Percentiles rank a stretch among this genome's conserved stretches.
Evolutionary conservation across 2,113 vertebrate species (phyloP).

Genomic region (Alethe diademata): DNA sequence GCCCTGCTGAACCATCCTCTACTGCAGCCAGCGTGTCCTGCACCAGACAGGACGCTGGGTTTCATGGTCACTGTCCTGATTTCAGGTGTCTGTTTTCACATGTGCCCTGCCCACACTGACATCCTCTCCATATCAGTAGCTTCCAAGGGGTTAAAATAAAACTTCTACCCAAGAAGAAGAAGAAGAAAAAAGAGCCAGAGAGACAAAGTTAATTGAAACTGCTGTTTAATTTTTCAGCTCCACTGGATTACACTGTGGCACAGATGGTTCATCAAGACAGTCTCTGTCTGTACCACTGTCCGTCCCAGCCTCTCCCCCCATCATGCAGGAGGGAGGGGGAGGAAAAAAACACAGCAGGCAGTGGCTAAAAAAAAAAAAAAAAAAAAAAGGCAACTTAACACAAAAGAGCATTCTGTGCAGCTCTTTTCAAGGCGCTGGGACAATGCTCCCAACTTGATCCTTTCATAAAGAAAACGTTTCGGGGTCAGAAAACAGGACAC

Average conservation of each 20-base stretch:
- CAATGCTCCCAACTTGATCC: constrained; percentile 84
- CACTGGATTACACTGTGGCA: constrained; percentile 86
- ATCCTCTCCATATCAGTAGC: background rate
- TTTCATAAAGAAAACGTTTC: constrained; percentile 87
- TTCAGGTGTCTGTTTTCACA: background rate
- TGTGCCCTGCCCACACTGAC: background rate
- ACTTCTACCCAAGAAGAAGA: constrained; percentile 54
- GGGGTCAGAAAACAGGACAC: constrained; percentile 88
- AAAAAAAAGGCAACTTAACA: constrained; percentile 76
- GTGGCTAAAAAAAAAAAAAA: constrained; percentile 74
- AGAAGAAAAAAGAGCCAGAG: constrained; percentile 59
- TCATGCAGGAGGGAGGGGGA: constrained; percentile 52
- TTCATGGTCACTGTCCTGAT: background rate
- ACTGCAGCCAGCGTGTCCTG: background rate
- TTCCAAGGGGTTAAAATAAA: constrained; percentile 80
- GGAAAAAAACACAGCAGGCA: constrained; percentile 81
- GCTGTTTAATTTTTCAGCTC: constrained; percentile 85
- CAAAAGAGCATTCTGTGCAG: constrained; percentile 93
- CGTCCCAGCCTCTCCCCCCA: constrained; percentile 76
- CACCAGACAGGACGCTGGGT: background rate
- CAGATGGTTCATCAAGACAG: constrained; percentile 94
- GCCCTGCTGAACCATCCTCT: background rate
- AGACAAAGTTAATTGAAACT: constrained; percentile 85
- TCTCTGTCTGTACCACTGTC: constrained; percentile 79
- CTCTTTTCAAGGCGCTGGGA: constrained; percentile 87